Percentiles rank a stretch among this genome's conserved stretches.
Evolutionary conservation across 2,888 invertebrate genomes (phyloP).

Genomic region (Epicampocera succincta): DNA sequence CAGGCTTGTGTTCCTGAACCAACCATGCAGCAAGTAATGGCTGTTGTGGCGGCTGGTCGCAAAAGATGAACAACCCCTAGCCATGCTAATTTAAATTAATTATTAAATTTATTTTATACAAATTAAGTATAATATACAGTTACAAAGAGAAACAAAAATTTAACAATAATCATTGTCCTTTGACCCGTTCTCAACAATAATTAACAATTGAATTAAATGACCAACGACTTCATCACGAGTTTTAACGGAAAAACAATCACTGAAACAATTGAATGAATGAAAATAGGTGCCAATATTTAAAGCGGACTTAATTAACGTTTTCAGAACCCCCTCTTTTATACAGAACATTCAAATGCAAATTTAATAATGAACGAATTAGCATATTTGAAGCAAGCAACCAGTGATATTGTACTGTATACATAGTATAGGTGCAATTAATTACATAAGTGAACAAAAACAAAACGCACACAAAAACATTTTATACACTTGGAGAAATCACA

Average conservation of each 20-base stretch:
- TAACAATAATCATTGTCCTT: conserved; percentile 21
- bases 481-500: conserved; percentile 47
- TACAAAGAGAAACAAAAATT: conserved; percentile 68
- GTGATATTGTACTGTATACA: conserved; percentile 82
- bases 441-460: conserved; percentile 74
- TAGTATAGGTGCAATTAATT: conserved; percentile 82
- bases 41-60: conserved; percentile 88
- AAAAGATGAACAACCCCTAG: conserved; percentile 83
- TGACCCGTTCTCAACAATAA: conserved; percentile 7
- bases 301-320: conserved; percentile 41
- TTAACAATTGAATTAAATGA: conserved; percentile 35
- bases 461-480: conserved; percentile 54
- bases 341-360: conserved; percentile 47
- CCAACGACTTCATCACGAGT: conserved; percentile 51
- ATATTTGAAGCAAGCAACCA: conserved; percentile 82
- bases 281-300: conserved; percentile 66
- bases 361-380: conserved; percentile 75
- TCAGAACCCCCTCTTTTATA: conserved; percentile 40
- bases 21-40: conserved; percentile 94
- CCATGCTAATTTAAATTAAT: conserved; percentile 79
- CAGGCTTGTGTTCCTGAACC: conserved; percentile 94
- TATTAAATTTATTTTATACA: conserved; percentile 73
- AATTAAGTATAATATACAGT: conserved; percentile 62
- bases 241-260: conserved; percentile 46
- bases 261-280: no score